Conservation (phyloP, 2,888 invertebrate species). For the Agriopis aurantiaria region DNA sequence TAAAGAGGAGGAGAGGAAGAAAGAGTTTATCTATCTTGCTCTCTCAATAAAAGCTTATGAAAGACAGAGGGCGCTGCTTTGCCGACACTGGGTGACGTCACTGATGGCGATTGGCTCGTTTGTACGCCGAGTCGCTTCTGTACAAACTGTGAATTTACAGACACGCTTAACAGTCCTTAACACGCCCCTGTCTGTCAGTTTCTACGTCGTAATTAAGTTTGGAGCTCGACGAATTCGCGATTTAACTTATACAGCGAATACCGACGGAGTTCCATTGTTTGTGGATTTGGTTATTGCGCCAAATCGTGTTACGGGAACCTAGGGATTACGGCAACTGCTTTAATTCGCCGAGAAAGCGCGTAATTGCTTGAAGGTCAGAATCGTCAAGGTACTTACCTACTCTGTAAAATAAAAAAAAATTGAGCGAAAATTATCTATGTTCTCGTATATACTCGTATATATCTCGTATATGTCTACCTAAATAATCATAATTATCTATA, state of each 20-base stretch:
- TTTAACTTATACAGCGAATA: constrained; percentile 59
- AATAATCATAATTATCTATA: too few relatives aligned
- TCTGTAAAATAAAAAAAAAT: not conserved
- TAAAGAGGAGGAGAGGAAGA: too few relatives aligned
- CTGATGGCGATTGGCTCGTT: not conserved
- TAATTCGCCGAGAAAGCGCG: constrained; percentile 14
- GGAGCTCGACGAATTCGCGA: constrained; percentile 59
- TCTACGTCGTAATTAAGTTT: constrained; percentile 61
- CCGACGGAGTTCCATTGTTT: constrained; percentile 59
- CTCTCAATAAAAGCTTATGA: too few relatives aligned
- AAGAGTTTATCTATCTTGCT: too few relatives aligned
- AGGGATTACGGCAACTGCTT: constrained; percentile 38
- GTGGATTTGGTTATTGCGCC: constrained; percentile 62
- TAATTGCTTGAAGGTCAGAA: constrained; percentile 6
- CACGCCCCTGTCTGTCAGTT: constrained; percentile 24
- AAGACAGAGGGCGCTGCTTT: too few relatives aligned
- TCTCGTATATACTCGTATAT: too few relatives aligned
- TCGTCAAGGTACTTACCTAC: not conserved
- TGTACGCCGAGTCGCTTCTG: not conserved
- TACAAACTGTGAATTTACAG: not conserved
- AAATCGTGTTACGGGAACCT: constrained; percentile 58
- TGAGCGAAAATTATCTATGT: not conserved
- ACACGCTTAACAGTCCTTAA: constrained; percentile 3
- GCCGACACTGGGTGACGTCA: not conserved
- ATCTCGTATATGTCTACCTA: too few relatives aligned